These are phyloP conservation scores for Sphaeridia pumilis DNA, from an alignment of 2,888 invertebrate species.

Conservation along the genomic window DNA sequence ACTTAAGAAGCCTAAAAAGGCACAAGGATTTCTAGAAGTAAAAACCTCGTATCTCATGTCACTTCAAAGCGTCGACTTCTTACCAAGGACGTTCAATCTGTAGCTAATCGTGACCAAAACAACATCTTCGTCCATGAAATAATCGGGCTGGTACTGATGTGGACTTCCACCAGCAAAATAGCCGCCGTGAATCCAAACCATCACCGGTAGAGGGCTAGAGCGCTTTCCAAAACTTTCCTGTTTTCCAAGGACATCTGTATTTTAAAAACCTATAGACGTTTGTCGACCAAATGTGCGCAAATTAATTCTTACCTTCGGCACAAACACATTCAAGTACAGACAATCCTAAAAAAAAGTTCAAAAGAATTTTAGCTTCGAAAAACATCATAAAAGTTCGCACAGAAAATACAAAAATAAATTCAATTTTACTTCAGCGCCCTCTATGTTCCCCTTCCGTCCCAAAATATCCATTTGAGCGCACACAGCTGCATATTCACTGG, in stretches of 20 bases:
- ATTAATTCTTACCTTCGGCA: not conserved
- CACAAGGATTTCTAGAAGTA: no score
- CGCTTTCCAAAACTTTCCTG: no score
- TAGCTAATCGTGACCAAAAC: not conserved
- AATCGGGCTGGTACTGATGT: not conserved
- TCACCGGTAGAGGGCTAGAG: no score
- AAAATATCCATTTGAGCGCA: not conserved
- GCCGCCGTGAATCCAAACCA: not conserved
- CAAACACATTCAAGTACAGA: not conserved
- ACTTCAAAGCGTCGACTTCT: not conserved
- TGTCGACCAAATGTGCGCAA: no score
- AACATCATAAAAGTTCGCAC: no score
- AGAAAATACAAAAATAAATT: not conserved
- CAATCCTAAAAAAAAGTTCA: conserved; percentile 1
- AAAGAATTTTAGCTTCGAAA: no score
- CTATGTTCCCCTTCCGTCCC: not conserved
- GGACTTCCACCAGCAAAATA: not conserved
- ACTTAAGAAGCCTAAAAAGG: not conserved
- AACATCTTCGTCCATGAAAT: conserved; percentile 2
- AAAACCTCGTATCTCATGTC: no score
- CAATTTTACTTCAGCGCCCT: not conserved
- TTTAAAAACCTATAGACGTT: no score
- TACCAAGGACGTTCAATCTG: not conserved
- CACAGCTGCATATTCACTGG: not conserved
- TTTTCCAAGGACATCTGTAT: no score